These are phyloP conservation scores for Helicoverpa assulta DNA, from an alignment of 2,888 invertebrate species.

Conservation along the genomic window DNA sequence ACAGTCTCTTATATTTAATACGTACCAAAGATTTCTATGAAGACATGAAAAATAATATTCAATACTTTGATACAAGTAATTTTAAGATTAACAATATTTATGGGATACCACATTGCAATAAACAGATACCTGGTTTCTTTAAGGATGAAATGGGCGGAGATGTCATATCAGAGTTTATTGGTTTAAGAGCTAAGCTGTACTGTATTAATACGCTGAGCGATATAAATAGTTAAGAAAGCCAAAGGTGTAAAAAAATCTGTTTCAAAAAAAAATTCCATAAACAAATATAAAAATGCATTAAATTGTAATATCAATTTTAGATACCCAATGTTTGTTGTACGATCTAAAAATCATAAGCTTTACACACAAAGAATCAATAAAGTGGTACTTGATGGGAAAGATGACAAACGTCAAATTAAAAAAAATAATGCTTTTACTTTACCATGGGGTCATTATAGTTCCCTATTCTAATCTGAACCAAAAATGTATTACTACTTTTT, in stretches of 20 bases:
- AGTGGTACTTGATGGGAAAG: constrained; percentile 1
- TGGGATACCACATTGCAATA: constrained; percentile 13
- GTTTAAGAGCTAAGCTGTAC: constrained; percentile 36
- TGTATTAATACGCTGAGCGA: constrained; percentile 13
- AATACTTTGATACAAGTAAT: constrained; percentile 24
- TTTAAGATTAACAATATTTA: constrained; percentile 6
- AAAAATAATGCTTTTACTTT: constrained; percentile 1
- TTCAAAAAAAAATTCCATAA: neutral
- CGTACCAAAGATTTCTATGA: constrained; percentile 18
- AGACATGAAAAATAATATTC: constrained; percentile 8
- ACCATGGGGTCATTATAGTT: constrained; percentile 9
- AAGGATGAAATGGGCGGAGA: constrained; percentile 38
- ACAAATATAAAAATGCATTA: too few species aligned
- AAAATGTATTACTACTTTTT: too few species aligned
- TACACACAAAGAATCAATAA: constrained; percentile 12
- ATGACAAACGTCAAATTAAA: constrained; percentile 10
- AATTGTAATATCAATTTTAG: too few species aligned
- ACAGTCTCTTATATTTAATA: constrained; percentile 32
- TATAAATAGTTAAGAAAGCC: constrained; percentile 11
- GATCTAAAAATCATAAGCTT: constrained; percentile 6
- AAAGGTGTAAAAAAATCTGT: constrained; percentile 20
- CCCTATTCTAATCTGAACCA: too few species aligned
- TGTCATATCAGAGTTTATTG: constrained; percentile 30
- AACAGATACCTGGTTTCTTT: constrained; percentile 24
- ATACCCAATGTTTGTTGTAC: neutral